Evolutionary conservation across 2,797 vertebrate species (phyloP).

Genomic region (Phrynocephalus vlangalii): DNA sequence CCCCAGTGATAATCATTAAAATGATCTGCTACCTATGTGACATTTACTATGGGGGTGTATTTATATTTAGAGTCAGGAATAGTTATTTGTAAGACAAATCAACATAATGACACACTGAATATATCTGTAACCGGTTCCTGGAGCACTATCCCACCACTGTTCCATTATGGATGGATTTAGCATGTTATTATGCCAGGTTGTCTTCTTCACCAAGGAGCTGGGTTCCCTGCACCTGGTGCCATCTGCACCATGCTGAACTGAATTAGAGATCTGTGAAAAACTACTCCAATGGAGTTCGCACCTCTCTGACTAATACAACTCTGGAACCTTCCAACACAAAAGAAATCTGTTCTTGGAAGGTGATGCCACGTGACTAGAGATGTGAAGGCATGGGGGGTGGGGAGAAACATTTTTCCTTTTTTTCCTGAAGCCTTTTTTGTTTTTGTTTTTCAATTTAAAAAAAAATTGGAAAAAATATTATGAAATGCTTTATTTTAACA

Average conservation of each 20-base stretch:
- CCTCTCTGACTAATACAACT: neutral
- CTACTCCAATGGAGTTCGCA: neutral
- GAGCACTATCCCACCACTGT: neutral
- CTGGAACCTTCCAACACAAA: constrained; percentile 16
- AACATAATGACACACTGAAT: neutral
- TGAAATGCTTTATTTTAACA: no score
- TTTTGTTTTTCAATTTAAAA: no score
- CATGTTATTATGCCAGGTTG: neutral
- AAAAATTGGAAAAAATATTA: no score
- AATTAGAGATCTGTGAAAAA: neutral
- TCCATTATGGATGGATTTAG: neutral
- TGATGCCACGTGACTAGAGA: neutral
- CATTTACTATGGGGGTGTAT: neutral
- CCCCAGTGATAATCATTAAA: neutral
- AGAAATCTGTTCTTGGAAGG: neutral
- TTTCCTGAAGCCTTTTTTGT: no score
- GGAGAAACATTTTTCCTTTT: no score
- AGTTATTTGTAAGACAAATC: neutral
- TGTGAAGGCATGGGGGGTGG: no score
- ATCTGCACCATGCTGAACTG: neutral
- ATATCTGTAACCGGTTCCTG: no score
- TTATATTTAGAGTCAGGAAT: neutral
- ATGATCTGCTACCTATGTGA: neutral
- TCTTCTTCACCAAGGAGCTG: neutral
- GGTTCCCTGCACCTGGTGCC: neutral